phyloP scores from a whole-genome alignment of 2,797 vertebrate species.

The Pogoniulus pusillus region DNA sequence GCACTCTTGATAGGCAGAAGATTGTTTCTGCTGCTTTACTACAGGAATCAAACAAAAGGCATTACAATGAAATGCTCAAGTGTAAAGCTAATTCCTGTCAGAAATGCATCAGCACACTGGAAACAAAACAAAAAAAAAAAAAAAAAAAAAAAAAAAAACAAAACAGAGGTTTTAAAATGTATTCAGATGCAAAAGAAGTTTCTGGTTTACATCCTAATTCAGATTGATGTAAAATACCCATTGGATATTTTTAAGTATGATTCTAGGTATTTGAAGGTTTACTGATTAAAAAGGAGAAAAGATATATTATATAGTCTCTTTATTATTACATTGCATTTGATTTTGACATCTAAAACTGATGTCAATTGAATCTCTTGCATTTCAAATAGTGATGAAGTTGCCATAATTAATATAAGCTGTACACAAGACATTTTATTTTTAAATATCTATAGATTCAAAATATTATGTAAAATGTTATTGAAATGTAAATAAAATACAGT shows the following conservation, averaged over 20 bases:
- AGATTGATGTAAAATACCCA: background rate
- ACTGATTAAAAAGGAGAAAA: background rate
- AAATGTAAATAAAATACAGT: background rate
- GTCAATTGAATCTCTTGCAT: background rate
- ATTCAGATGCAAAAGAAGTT: background rate
- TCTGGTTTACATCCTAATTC: background rate
- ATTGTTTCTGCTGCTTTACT: background rate
- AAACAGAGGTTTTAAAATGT: background rate
- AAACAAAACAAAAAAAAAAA: too few species aligned
- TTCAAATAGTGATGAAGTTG: background rate
- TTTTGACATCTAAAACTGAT: background rate
- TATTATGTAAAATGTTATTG: background rate
- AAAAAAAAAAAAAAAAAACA: too few species aligned
- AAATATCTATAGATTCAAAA: background rate
- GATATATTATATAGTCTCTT: background rate
- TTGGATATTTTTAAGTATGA: background rate
- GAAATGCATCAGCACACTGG: background rate
- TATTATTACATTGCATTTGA: background rate
- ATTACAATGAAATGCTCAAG: background rate
- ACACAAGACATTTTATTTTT: background rate
- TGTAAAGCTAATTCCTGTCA: background rate
- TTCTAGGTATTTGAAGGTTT: background rate
- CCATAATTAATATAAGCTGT: background rate
- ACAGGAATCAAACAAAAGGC: background rate
- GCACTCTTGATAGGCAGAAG: background rate